A percentile compares a stretch with the other conserved stretches of the same genome.
These are phyloP conservation scores for Sussaba pulchella DNA, from an alignment of 2,888 invertebrate genomes.

Conservation along the genomic window DNA sequence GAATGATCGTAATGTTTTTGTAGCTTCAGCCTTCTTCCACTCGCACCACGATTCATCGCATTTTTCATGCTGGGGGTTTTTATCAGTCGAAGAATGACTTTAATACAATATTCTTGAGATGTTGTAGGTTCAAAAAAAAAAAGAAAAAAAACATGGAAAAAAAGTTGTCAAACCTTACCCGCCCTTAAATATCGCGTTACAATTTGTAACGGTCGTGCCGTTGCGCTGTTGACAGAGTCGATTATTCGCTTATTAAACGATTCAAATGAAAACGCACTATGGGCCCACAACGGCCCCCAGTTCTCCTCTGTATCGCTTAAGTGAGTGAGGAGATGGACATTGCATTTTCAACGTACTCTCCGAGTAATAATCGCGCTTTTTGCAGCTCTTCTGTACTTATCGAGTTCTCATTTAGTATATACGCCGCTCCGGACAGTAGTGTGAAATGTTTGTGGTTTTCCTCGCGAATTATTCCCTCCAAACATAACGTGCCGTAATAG, in stretches of 20 bases:
- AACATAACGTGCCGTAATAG: constrained; percentile 31
- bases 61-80: too few species aligned
- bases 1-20: too few species aligned
- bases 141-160: too few species aligned
- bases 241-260: constrained; percentile 44
- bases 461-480: constrained; percentile 36
- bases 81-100: too few species aligned
- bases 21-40: too few species aligned
- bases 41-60: too few species aligned
- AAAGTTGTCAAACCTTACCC: too few species aligned
- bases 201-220: constrained; percentile 24
- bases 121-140: too few species aligned
- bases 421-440: constrained; percentile 9
- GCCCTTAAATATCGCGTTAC: constrained; percentile 12
- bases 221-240: constrained; percentile 13
- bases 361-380: not conserved
- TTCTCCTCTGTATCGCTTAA: constrained; percentile 35
- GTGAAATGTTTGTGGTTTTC: constrained; percentile 25
- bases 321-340: constrained; percentile 46
- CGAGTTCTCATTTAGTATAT: constrained; percentile 24
- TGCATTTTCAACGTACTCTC: constrained; percentile 13
- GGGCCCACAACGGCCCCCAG: too few species aligned
- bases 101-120: too few species aligned
- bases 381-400: constrained; percentile 6
- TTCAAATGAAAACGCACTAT: constrained; percentile 43